phyloP scores from a whole-genome alignment of 2,797 vertebrate species.

The Arrhamphus sclerolepis region DNA sequence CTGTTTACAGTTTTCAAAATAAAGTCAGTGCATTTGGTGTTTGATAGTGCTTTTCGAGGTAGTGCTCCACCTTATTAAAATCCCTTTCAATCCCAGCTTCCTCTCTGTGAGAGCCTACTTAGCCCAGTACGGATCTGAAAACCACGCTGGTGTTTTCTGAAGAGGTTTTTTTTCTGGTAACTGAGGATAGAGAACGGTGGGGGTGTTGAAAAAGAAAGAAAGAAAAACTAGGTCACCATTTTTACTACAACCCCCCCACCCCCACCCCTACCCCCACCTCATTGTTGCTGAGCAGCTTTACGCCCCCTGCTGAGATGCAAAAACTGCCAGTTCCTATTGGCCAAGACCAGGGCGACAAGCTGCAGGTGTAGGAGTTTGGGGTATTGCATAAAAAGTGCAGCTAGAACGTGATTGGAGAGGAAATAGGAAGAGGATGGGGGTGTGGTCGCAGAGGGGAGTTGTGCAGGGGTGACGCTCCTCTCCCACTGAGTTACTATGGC shows the following conservation, averaged over 20 bases:
- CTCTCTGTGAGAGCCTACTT: conserved; percentile 24
- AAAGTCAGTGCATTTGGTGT: conserved; percentile 3
- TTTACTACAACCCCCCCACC: conserved; percentile 67
- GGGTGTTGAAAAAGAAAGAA: conserved; percentile 32
- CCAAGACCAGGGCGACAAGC: conserved; percentile 23
- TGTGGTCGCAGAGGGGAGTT: conserved; percentile 39
- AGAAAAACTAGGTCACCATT: conserved; percentile 74
- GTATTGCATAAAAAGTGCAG: conserved; percentile 52
- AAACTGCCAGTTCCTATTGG: conserved; percentile 66
- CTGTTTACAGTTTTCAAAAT: neutral
- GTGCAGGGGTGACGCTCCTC: conserved; percentile 63
- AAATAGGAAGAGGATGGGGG: conserved; percentile 58
- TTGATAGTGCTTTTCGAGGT: conserved; percentile 32
- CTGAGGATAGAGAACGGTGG: conserved; percentile 39
- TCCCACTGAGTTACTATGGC: conserved; percentile 69
- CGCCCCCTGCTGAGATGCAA: conserved; percentile 58
- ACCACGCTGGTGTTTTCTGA: conserved; percentile 42
- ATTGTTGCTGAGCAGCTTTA: conserved; percentile 78
- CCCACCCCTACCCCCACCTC: conserved; percentile 38
- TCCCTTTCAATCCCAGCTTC: conserved; percentile 17
- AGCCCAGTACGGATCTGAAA: conserved; percentile 35
- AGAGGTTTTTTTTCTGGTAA: conserved; percentile 50
- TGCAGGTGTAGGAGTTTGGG: conserved; percentile 46
- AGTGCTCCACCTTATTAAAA: conserved; percentile 52
- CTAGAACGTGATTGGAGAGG: conserved; percentile 53